A percentile compares a stretch with the other conserved stretches of the same genome.
These are phyloP conservation scores for Protonemura montana DNA, from an alignment of 2,888 invertebrate species.

Conservation along the genomic window DNA sequence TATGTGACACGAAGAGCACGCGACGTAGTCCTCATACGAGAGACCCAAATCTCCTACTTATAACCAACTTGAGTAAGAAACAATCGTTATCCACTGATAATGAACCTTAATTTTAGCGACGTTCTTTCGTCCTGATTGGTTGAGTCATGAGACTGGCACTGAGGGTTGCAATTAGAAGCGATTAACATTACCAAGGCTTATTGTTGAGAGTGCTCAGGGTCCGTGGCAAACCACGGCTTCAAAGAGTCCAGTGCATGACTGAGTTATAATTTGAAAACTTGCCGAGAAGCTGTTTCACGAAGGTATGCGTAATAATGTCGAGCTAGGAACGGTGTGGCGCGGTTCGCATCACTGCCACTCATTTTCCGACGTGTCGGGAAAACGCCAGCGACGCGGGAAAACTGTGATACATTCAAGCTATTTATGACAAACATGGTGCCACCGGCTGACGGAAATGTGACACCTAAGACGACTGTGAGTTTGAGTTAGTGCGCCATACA, in stretches of 20 bases:
- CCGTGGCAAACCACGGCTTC: neutral
- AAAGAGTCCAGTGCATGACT: neutral
- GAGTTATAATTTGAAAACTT: neutral
- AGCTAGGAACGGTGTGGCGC: neutral
- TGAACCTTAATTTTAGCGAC: neutral
- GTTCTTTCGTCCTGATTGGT: neutral
- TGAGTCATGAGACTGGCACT: neutral
- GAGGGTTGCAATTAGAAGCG: neutral
- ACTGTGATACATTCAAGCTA: neutral
- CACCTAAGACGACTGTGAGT: neutral
- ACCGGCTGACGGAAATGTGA: neutral
- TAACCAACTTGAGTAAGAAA: neutral
- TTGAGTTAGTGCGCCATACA: neutral
- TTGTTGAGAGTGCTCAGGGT: neutral
- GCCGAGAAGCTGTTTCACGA: neutral
- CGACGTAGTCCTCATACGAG: conserved; percentile 22
- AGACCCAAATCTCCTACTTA: conserved; percentile 13
- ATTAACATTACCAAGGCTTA: neutral
- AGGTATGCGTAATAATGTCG: neutral
- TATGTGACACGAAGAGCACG: neutral
- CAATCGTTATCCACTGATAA: neutral
- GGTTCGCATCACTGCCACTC: neutral
- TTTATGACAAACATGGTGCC: neutral
- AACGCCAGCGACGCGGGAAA: neutral
- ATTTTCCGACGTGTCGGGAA: neutral